Percentiles rank a stretch among this genome's conserved stretches.
Evolutionary conservation across 2,888 invertebrate genomes (phyloP).

Genomic region (Brachyptera putata): DNA sequence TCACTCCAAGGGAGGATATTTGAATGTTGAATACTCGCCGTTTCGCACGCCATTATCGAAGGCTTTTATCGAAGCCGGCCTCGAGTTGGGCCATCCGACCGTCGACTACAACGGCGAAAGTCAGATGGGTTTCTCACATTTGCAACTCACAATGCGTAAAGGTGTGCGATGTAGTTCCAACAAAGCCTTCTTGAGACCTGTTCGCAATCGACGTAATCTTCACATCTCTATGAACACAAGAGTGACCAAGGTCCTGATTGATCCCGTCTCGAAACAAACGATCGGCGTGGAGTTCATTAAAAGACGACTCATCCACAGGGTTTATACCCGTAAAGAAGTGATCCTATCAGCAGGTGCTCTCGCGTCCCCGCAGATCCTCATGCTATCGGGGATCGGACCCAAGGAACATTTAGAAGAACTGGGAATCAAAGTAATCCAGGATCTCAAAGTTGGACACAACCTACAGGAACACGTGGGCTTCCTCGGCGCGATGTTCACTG

Average conservation of each 20-base stretch:
- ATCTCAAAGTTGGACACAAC: too few species aligned
- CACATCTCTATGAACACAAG: slow-evolving; percentile 58
- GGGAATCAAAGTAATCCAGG: too few species aligned
- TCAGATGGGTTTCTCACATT: slow-evolving; percentile 48
- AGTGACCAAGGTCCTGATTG: slow-evolving; percentile 63
- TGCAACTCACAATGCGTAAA: slow-evolving; percentile 50
- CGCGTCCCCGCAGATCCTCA: too few species aligned
- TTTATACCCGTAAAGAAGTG: too few species aligned
- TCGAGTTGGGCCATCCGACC: slow-evolving; percentile 50
- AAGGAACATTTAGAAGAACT: too few species aligned
- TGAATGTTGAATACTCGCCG: slow-evolving; percentile 53
- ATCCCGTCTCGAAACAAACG: slow-evolving; percentile 54
- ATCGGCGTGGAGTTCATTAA: too few species aligned
- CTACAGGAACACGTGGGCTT: slow-evolving; percentile 46
- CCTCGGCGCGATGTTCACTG: slow-evolving; percentile 42
- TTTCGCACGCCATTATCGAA: slow-evolving; percentile 54
- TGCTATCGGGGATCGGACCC: too few species aligned
- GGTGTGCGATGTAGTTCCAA: slow-evolving; percentile 53
- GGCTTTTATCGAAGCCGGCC: slow-evolving; percentile 58
- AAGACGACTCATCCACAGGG: too few species aligned
- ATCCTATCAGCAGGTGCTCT: too few species aligned
- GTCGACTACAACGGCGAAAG: slow-evolving; percentile 47
- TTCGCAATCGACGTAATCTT: slow-evolving; percentile 59
- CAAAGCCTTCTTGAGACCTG: slow-evolving; percentile 58
- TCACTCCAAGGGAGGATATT: slow-evolving; percentile 54